Base-by-base conservation (phyloP, 2,888 invertebrate species). In the Drosophila koepferae region DNA sequence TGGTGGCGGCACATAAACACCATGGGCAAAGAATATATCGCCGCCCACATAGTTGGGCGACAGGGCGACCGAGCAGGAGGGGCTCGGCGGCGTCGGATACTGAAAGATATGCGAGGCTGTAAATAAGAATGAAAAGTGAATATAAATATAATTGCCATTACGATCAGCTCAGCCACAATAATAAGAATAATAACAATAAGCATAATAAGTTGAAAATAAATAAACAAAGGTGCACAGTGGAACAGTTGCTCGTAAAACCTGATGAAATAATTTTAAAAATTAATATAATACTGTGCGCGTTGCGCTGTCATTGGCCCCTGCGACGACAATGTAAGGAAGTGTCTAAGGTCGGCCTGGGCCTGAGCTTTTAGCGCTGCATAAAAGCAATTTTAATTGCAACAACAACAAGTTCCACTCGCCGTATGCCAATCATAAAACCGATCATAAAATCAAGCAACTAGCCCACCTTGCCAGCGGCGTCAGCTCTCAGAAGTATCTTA, bases 31-130 rank as follows among this genome's bases (percentile, higher is more conserved):
- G 80, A 93, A 93, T 3, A 92, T 82, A 70, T 93, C 93, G 60
- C 91, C 91, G 65, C 88, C 91, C 18, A 84, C 87, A 60, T 89
- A 92, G 66, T 78, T 81, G 63, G 92, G 91, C 76, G 91, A 92
- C 76, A 90, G 89, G 38, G 72, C 68, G 18, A 85, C 77, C 49
- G 91, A 92, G 75, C 93, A 93, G 4, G 92, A 92, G 63, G 93
- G 93, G 71, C 93, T 93, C 68, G 91, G 91, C 58, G 93, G 93
- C 72, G 91, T 88, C 64, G 93, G 92, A 80, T 92, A 92, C 79
- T 93, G 92, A 67, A 93, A 92, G 67, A 92, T 89, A 59, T 92
- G 92, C 54, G 93, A 86, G 69, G 91, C 93, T 93, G 82, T 6
- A 10, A 10, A 20, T 91, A 46, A 23, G 43, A 61, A 63, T 8